A percentile compares a stretch with the other conserved stretches of the same genome.
phyloP scores from a whole-genome alignment of 2,113 vertebrate genomes.

The Myrmecobius fasciatus region DNA sequence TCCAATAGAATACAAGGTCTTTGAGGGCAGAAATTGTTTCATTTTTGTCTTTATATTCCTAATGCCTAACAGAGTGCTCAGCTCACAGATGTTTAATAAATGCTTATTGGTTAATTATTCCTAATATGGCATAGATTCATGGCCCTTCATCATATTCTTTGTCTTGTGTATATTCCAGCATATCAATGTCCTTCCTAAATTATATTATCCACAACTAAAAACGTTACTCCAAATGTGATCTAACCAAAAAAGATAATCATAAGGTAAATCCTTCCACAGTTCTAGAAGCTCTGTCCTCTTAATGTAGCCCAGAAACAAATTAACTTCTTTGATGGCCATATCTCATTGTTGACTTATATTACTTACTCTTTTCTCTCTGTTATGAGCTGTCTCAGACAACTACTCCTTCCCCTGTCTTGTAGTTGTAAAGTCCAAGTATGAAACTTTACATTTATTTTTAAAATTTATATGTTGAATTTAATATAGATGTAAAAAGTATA shows the following conservation, averaged over 20 bases:
- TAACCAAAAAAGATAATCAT: background rate
- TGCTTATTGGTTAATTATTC: background rate
- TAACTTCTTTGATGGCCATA: background rate
- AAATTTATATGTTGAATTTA: no score
- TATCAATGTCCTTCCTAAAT: background rate
- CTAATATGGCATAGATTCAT: background rate
- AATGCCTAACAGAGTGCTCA: background rate
- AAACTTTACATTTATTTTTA: background rate
- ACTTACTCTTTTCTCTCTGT: background rate
- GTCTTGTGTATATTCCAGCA: background rate
- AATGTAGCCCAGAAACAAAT: background rate
- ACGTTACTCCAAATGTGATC: background rate
- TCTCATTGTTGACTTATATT: background rate
- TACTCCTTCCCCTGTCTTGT: background rate
- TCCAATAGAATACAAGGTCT: background rate
- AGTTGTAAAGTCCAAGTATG: background rate
- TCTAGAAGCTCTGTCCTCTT: background rate
- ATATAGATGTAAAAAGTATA: no score
- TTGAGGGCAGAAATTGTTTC: background rate
- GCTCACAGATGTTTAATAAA: background rate
- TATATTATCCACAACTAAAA: background rate
- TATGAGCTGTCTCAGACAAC: background rate
- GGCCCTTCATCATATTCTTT: background rate
- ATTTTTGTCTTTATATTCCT: background rate
- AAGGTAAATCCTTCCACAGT: background rate